Evolutionary conservation across 2,797 vertebrate species (phyloP).

Genomic region (Pogonophryne albipinna): DNA sequence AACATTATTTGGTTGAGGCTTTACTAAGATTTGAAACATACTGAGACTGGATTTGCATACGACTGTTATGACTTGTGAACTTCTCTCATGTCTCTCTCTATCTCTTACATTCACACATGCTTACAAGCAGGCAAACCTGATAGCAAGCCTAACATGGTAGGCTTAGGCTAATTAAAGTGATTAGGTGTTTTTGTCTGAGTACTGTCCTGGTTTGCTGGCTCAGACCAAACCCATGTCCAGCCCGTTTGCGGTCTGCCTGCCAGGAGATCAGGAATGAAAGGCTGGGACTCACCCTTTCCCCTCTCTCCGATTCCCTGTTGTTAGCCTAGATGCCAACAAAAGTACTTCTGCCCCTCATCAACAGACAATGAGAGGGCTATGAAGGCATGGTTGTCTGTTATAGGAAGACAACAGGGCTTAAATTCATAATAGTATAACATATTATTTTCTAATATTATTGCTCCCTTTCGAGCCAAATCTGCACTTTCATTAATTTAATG

Average conservation of each 20-base stretch:
- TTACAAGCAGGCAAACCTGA: conserved; percentile 14
- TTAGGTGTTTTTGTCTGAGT: conserved; percentile 67
- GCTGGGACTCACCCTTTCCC: conserved; percentile 80
- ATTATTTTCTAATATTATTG: background rate
- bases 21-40: background rate
- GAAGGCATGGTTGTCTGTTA: conserved; percentile 4
- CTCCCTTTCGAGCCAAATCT: background rate
- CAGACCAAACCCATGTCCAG: conserved; percentile 23
- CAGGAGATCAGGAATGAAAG: conserved; percentile 68
- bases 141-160: conserved; percentile 49
- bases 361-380: conserved; percentile 23
- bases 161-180: conserved; percentile 64
- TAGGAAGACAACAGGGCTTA: conserved; percentile 11
- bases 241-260: conserved; percentile 48
- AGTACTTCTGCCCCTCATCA: conserved; percentile 83
- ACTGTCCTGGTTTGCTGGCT: conserved; percentile 57
- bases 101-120: background rate
- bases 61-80: background rate
- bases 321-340: conserved; percentile 80
- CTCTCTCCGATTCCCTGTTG: conserved; percentile 88
- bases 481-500: background rate
- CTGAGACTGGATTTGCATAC: background rate
- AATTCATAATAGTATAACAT: background rate
- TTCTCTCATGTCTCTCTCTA: background rate
- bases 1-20: background rate